Percentiles rank a stretch among this genome's conserved stretches.
Conservation (phyloP, 2,888 invertebrate genomes). For the Pogonocherus hispidulus region DNA sequence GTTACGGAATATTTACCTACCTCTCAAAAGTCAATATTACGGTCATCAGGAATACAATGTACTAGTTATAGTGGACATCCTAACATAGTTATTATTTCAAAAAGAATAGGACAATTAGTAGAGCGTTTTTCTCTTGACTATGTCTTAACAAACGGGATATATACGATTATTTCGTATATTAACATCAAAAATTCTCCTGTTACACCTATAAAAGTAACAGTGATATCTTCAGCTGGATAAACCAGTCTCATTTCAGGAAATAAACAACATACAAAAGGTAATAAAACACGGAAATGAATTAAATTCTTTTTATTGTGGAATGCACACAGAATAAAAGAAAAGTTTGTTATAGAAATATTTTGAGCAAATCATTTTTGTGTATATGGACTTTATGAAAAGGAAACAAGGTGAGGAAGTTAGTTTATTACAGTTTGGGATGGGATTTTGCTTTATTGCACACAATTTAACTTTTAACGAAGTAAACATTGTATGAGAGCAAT, state of each 20-base stretch:
- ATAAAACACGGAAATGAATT: constrained; percentile 59
- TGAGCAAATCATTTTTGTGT: constrained; percentile 65
- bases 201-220: background rate
- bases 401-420: constrained; percentile 61
- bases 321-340: constrained; percentile 65
- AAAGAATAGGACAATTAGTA: no score
- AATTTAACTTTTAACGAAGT: constrained; percentile 64
- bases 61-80: no score
- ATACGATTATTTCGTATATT: background rate
- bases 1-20: no score
- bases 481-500: constrained; percentile 56
- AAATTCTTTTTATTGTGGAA: constrained; percentile 64
- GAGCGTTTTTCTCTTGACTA: no score
- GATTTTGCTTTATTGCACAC: constrained; percentile 63
- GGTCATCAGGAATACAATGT: no score
- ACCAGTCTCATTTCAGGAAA: constrained; percentile 40
- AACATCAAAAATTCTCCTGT: background rate
- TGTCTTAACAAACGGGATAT: no score
- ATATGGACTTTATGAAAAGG: constrained; percentile 58
- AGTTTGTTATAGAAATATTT: constrained; percentile 61
- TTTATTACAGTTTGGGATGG: constrained; percentile 60
- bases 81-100: no score
- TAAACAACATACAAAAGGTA: constrained; percentile 45
- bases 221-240: constrained; percentile 11
- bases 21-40: no score